These are phyloP conservation scores for Candidula unifasciata DNA, from an alignment of 2,888 invertebrate species.

Conservation along the genomic window DNA sequence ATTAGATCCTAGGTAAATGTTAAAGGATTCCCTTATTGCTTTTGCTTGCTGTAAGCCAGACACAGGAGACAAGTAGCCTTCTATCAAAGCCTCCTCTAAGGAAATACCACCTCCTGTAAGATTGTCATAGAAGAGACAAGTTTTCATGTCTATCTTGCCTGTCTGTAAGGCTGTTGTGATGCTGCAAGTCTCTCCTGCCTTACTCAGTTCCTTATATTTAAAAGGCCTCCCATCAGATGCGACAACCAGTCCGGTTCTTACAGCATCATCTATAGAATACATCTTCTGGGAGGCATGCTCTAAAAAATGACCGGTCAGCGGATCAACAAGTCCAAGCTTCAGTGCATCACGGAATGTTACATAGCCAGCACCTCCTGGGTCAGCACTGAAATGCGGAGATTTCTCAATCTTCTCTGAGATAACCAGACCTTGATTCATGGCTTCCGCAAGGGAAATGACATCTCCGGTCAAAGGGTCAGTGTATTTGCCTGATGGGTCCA, in stretches of 20 bases:
- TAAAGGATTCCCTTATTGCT: conserved; percentile 61
- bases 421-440: conserved; percentile 92
- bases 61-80: conserved; percentile 77
- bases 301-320: conserved; percentile 81
- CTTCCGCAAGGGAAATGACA: conserved; percentile 90
- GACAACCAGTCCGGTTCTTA: conserved; percentile 65
- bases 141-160: conserved; percentile 87
- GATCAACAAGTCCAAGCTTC: conserved; percentile 84
- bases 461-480: conserved; percentile 88
- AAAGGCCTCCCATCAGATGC: conserved; percentile 65
- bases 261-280: conserved; percentile 89
- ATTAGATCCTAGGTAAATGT: conserved; percentile 61
- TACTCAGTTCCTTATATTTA: conserved; percentile 67
- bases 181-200: conserved; percentile 68
- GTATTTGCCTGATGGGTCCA: conserved; percentile 85
- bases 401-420: conserved; percentile 62
- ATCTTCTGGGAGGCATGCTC: conserved; percentile 88
- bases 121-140: conserved; percentile 84
- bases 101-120: conserved; percentile 82
- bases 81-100: conserved; percentile 85
- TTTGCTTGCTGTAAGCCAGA: conserved; percentile 56
- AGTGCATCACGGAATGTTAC: conserved; percentile 85
- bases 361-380: conserved; percentile 53
- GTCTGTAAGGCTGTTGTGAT: conserved; percentile 85
- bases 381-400: conserved; percentile 54